phyloP scores from a whole-genome alignment of 2,113 vertebrate species.

The Anarrhichthys ocellatus region DNA sequence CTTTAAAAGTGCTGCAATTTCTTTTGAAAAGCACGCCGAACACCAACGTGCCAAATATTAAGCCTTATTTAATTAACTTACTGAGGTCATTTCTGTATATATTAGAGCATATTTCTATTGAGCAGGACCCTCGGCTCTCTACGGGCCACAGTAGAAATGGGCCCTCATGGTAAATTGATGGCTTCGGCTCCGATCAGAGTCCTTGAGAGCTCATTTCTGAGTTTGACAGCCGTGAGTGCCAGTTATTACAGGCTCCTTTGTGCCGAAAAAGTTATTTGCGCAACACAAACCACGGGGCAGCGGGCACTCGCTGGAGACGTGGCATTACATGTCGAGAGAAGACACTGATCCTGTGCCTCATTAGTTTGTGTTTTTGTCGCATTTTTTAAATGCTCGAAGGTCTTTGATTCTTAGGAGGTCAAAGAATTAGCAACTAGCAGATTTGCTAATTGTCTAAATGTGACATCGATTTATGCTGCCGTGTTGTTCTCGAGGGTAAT shows the following conservation, averaged over 20 bases:
- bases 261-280: conserved; percentile 8
- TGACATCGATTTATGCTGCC: conserved; percentile 38
- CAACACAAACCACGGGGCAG: background rate
- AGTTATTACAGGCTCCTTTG: conserved; percentile 1
- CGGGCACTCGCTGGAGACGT: background rate
- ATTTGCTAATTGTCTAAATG: conserved; percentile 44
- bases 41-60: background rate
- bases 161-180: conserved; percentile 51
- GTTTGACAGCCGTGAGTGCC: conserved; percentile 15
- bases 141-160: conserved; percentile 17
- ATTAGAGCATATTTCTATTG: too few relatives aligned
- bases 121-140: conserved; percentile 17
- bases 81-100: background rate
- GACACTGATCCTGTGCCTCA: background rate
- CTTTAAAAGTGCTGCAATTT: too few relatives aligned
- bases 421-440: conserved; percentile 34
- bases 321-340: conserved; percentile 11
- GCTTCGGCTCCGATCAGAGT: conserved; percentile 56
- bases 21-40: too few relatives aligned
- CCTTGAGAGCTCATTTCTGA: conserved; percentile 27
- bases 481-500: conserved; percentile 41
- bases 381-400: conserved; percentile 12
- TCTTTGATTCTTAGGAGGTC: conserved; percentile 30
- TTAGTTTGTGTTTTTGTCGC: conserved; percentile 19
- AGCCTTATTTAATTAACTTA: background rate